These are phyloP conservation scores for Mellivora capensis DNA, from an alignment of 2,113 vertebrate species.

Conservation along the genomic window DNA sequence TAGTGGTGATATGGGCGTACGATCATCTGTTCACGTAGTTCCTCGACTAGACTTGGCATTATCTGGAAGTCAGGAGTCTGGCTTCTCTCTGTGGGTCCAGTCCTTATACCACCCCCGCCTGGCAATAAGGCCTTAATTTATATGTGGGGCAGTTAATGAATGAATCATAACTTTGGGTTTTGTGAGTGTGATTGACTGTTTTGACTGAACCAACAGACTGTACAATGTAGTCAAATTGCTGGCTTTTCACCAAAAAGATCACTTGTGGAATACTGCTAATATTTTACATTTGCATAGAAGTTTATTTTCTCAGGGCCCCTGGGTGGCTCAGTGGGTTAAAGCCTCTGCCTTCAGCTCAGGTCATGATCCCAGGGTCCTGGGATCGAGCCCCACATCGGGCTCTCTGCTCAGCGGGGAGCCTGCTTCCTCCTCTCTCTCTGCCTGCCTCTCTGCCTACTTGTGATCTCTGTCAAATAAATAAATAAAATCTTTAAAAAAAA, in stretches of 20 bases:
- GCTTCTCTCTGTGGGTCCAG: not conserved
- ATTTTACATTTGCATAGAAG: not conserved
- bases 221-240: not conserved
- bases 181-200: not conserved
- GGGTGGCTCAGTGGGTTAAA: too few relatives aligned
- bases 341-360: too few relatives aligned
- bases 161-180: not conserved
- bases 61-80: not conserved
- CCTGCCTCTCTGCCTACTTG: too few relatives aligned
- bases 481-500: too few relatives aligned
- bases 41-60: not conserved
- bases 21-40: not conserved
- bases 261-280: not conserved
- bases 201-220: not conserved
- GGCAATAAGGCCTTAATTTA: not conserved
- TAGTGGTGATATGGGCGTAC: not conserved
- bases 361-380: too few relatives aligned
- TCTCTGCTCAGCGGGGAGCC: too few relatives aligned
- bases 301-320: conserved; percentile 49
- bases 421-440: too few relatives aligned
- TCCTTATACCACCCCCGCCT: not conserved
- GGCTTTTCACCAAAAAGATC: not conserved
- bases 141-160: not conserved
- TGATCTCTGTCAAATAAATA: too few relatives aligned
- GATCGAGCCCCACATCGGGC: too few relatives aligned